Conservation (phyloP, 2,113 vertebrate species). For the Taxidea taxus region DNA sequence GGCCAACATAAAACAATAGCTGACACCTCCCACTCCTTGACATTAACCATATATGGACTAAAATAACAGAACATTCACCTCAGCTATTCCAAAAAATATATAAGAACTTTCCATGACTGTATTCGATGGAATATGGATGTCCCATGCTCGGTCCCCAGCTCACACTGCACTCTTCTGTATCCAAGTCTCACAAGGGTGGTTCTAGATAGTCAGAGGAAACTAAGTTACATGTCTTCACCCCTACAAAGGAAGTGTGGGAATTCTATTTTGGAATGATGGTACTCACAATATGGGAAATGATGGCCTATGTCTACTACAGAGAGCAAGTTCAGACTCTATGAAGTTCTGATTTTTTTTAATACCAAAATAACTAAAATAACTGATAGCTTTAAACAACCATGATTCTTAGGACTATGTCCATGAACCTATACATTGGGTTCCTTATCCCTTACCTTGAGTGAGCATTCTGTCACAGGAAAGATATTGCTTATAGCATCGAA, state of each 20-base stretch:
- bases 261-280: not conserved
- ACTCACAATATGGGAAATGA: not conserved
- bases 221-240: not conserved
- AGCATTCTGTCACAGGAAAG: not conserved
- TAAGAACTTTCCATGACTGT: not conserved
- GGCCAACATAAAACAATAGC: not conserved
- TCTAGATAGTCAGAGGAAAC: not conserved
- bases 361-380: conserved; percentile 21
- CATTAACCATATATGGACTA: not conserved
- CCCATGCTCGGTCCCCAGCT: not conserved
- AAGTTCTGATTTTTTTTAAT: not conserved
- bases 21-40: not conserved
- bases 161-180: not conserved
- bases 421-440: not conserved
- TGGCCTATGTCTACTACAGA: not conserved
- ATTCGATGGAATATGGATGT: not conserved
- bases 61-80: not conserved
- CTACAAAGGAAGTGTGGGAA: not conserved
- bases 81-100: not conserved
- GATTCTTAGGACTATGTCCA: not conserved
- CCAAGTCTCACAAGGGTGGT: not conserved
- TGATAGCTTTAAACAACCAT: not conserved
- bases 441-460: not conserved
- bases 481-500: not conserved
- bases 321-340: not conserved